These are phyloP conservation scores for Dendroctonus valens DNA, from an alignment of 1,140 invertebrate genomes.

Conservation along the genomic window DNA sequence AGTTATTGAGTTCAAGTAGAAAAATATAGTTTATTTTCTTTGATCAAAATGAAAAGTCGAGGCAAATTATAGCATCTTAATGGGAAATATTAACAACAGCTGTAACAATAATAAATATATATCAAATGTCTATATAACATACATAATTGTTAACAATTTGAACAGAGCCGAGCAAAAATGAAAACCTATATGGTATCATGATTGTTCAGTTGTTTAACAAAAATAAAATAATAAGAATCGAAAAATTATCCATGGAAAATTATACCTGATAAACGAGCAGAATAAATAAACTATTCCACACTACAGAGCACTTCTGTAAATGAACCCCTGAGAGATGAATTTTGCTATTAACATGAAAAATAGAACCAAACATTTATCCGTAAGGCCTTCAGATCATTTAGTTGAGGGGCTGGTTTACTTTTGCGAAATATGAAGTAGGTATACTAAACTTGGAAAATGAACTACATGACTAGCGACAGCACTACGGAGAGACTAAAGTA, in stretches of 20 bases:
- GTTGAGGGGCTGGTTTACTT: slow-evolving; percentile 22
- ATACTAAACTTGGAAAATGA: slow-evolving; percentile 37
- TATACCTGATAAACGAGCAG: no score
- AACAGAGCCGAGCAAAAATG: neutral
- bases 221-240: no score
- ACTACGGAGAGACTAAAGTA: slow-evolving; percentile 27
- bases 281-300: slow-evolving; percentile 24
- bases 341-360: neutral
- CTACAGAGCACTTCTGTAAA: slow-evolving; percentile 41
- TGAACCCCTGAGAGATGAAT: slow-evolving; percentile 9
- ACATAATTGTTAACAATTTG: slow-evolving; percentile 24
- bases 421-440: slow-evolving; percentile 26
- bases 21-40: slow-evolving; percentile 24
- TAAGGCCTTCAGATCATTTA: slow-evolving; percentile 37
- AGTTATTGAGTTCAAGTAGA: slow-evolving; percentile 28
- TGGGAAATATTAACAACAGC: slow-evolving; percentile 28
- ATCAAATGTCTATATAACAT: slow-evolving; percentile 30
- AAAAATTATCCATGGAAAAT: no score
- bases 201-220: no score
- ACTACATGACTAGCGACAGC: slow-evolving; percentile 42
- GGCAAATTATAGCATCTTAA: slow-evolving; percentile 22
- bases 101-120: slow-evolving; percentile 33
- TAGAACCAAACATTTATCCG: neutral
- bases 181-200: neutral
- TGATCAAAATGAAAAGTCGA: slow-evolving; percentile 12